Percentiles rank a stretch among this genome's conserved stretches.
Conservation (phyloP, 2,888 invertebrate genomes). For the Dicyrtomina minuta region DNA sequence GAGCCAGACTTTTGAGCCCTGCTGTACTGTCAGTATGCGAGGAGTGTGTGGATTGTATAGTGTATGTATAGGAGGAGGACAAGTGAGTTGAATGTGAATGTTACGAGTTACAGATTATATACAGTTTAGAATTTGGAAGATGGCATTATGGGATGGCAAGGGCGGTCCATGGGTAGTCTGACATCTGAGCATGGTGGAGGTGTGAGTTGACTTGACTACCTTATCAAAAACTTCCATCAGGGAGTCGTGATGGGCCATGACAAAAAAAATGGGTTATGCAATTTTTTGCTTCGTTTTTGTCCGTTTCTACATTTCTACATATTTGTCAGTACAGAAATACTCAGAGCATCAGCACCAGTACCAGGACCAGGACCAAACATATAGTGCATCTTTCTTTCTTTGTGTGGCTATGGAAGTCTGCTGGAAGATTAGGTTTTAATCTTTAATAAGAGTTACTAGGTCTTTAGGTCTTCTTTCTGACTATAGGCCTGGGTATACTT, state of each 20-base stretch:
- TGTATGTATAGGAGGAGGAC: too few species aligned
- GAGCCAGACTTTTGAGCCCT: too few species aligned
- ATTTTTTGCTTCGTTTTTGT: conserved; percentile 5
- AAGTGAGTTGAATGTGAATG: too few species aligned
- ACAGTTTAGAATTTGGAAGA: too few species aligned
- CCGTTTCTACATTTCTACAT: background rate
- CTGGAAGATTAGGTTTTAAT: too few species aligned
- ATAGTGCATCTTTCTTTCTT: background rate
- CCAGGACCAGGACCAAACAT: too few species aligned
- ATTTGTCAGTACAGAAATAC: background rate
- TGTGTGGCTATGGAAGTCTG: background rate
- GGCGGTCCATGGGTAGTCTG: conserved; percentile 4
- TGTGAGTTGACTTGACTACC: background rate
- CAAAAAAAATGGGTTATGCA: conserved; percentile 28
- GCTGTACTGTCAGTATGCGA: too few species aligned
- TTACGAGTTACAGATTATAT: too few species aligned
- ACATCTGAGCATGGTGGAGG: conserved; percentile 14
- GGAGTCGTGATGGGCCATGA: conserved; percentile 28
- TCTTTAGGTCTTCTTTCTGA: too few species aligned
- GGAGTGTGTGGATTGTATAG: too few species aligned
- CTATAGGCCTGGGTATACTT: too few species aligned
- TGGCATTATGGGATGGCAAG: background rate
- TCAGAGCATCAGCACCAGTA: background rate
- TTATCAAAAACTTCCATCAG: conserved; percentile 23
- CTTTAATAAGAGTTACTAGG: background rate